Base-by-base conservation (phyloP, 2,888 invertebrate species). In the Disparrhopalites patrizii region DNA sequence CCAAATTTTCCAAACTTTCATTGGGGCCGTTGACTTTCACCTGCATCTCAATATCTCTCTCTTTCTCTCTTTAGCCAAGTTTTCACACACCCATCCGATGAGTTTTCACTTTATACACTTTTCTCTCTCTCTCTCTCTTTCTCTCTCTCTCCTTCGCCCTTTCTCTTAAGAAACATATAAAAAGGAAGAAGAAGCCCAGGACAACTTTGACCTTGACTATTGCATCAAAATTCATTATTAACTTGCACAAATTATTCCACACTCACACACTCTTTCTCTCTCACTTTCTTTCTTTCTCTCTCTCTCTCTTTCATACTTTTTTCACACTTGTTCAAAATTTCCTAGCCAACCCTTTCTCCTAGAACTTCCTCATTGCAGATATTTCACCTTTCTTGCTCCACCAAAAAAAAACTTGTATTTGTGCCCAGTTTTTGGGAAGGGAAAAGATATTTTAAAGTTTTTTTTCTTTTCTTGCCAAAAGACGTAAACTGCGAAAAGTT, bases 1-100 rank as follows among this genome's bases (percentile, higher is more conserved):
- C 65, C 65, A 68, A 68, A 68, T 65, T 68, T 68, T 68, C 65
- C 68, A 62, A 65, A 68, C 68, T 65, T 65, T 65, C 64, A 65
- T 68, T 62, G 65, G 57, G 68, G 68, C 65, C 68, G 65, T 65
- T 68, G 63, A 63, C 63, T 63, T 67, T 64, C 64, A 68, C 68
- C 68, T 68, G 68, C 64, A 68, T 67, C 56, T 33, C 56, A n/a
- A n/a, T n/a, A n/a, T 23, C 28, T 28, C 33, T 55, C 47, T 47
- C 47, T 47, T 31, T 31, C 28, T 47, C 38, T 30, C 43, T 28
- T 58, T 47, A 50, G 58, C 43, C 30, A 60, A 60, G 43, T 51
- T 65, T 65, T 65, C 30, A 50, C 56, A 66, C 61, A 61, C 40
- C 40, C 40, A 47, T 47, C 25, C 47, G 54, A 65, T 33, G 52